phyloP scores from a whole-genome alignment of 2,888 invertebrate species.

The Drosophila koepferae region DNA sequence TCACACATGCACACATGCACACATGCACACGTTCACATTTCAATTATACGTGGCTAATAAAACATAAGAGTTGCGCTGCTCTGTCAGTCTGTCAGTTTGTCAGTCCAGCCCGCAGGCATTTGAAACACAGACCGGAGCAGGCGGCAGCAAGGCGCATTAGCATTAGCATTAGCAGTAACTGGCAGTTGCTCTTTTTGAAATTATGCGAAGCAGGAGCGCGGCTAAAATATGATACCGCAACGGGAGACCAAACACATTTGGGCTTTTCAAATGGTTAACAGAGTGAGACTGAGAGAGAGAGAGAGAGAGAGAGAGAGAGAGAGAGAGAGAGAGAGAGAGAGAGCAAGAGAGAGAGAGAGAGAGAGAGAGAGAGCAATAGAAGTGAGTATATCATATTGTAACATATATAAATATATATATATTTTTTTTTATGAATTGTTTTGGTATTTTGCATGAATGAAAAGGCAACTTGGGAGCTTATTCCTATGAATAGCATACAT shows the following conservation, averaged over 20 bases:
- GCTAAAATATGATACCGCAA: conserved; percentile 52
- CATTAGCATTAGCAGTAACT: conserved; percentile 11
- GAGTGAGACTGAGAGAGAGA: not conserved
- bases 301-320: not conserved
- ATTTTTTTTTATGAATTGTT: conserved; percentile 73
- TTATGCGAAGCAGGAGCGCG: conserved; percentile 42
- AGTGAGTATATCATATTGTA: conserved; percentile 40
- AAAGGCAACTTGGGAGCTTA: conserved; percentile 42
- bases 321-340: not conserved
- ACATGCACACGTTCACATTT: conserved; percentile 48
- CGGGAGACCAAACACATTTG: conserved; percentile 54
- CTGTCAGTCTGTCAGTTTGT: not conserved
- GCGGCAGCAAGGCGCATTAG: conserved; percentile 23
- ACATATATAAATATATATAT: no score
- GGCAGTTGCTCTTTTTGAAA: conserved; percentile 38
- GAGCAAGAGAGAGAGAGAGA: not conserved
- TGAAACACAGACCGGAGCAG: conserved; percentile 10
- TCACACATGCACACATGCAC: conserved; percentile 22
- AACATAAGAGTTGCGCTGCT: conserved; percentile 59
- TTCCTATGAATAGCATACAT: conserved; percentile 47
- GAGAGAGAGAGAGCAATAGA: not conserved
- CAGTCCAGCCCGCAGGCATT: conserved; percentile 44
- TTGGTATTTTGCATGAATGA: conserved; percentile 65
- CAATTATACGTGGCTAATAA: conserved; percentile 73
- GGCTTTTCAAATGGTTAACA: conserved; percentile 34